Conservation (phyloP, 2,888 invertebrate genomes). For the Alitta virens region DNA sequence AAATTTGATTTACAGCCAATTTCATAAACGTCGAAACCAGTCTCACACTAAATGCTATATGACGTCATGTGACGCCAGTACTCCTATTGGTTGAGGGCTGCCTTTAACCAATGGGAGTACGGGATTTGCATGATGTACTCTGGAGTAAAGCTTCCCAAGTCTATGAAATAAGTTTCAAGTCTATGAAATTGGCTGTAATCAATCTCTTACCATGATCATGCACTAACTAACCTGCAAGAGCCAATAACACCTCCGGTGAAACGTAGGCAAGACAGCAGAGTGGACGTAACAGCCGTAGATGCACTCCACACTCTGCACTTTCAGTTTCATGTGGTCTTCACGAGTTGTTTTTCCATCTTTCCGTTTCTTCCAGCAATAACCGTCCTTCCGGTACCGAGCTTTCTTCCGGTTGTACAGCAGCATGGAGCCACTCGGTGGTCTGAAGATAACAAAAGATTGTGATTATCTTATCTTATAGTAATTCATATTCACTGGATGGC, state of each 20-base stretch:
- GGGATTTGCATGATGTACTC: too few relatives aligned
- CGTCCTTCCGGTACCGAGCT: constrained; percentile 89
- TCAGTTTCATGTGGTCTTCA: constrained; percentile 99
- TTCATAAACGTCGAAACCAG: too few relatives aligned
- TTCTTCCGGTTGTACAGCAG: constrained; percentile 93
- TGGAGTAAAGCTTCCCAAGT: too few relatives aligned
- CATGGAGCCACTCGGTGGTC: constrained; percentile 96
- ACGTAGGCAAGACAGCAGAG: constrained; percentile 96
- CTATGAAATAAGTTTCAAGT: too few relatives aligned
- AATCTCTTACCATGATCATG: too few relatives aligned
- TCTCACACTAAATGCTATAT: too few relatives aligned
- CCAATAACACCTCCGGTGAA: constrained; percentile 98
- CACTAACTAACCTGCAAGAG: constrained; percentile 84
- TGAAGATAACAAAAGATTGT: too few relatives aligned
- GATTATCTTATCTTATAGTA: neutral
- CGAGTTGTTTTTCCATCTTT: constrained; percentile 97
- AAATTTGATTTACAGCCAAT: too few relatives aligned
- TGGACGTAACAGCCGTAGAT: constrained; percentile 99
- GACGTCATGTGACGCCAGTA: too few relatives aligned
- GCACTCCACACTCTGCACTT: constrained; percentile 88
- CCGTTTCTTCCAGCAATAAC: constrained; percentile 98
- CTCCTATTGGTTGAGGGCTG: too few relatives aligned
- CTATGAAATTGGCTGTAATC: too few relatives aligned
- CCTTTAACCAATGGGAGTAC: too few relatives aligned
- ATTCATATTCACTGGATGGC: neutral